Base-by-base conservation (phyloP, 2,888 invertebrate genomes). In the Nowickia ferox region DNA sequence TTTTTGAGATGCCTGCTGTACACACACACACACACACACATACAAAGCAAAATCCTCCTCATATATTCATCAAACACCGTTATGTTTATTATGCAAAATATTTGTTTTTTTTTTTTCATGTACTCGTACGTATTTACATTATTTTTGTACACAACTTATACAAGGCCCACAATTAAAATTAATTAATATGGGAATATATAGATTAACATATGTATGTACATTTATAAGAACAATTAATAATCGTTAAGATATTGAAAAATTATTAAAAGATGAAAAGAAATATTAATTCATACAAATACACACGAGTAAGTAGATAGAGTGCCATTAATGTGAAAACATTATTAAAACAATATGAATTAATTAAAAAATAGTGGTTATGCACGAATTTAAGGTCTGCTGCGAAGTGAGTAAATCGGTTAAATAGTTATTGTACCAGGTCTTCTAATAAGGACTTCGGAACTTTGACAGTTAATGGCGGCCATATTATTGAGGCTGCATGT, bases 141-240 rank as follows among this genome's bases (percentile, higher is more conserved):
- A 42, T 63, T 44, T n/a, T 44, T 42, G 11, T 46, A 10, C 53
- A 8, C 42, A 40, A 61, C 63, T 30, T 30, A 10, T 3, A 55
- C 55, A 63, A 74, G 59, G 66, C 22, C 57, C 42, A 57, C 63
- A 76, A 82, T 74, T 57, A 63, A 61, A 61, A 74, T 68, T 59
- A 74, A 68, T 75, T 68, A n/a, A 44, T 38, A 19, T 61, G 11
- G 11, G 17, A 46, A 59, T 9, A 59, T 55, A 40, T 82, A 38
- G 57, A 69, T 69, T 71, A 63, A 76, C 76, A 69, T 57, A 53
- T 38, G 74, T 57, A 53, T 38, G 74, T 22, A 51, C 46, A 63
- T 59, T 19, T 53, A 17, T 19, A 9, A 59, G 61, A 10, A 17
- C 6, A 63, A 69, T 72, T n/a, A 57, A n/a, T 30, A 19, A 53